Evolutionary conservation across 2,888 invertebrate genomes (phyloP), one percentile per base, ranked within the genome.

Genomic region (Lycocerus yunnanus): DNA sequence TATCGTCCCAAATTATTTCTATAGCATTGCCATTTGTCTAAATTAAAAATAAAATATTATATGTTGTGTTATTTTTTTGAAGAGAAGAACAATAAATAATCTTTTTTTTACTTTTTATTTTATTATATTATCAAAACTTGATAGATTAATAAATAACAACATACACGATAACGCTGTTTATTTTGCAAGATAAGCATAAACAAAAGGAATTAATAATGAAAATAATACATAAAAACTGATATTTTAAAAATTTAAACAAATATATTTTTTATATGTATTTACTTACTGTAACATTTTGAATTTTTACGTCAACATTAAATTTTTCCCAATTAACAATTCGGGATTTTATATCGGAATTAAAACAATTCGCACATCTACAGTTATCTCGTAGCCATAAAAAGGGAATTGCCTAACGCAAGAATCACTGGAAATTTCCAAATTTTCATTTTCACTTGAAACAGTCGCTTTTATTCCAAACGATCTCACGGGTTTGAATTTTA

Each of bases 381-480:
- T 93, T 93, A 83, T 94, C 94, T 78, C 94, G 86, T 58, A 94
- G 84, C 93, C 93, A 94, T 43, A 93, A 77, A 89, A 88, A 0
- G 94, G 93, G 81, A 90, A 93, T 15, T 60, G 58, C n/a, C 77
- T 72, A 11, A 20, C 59, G 6, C 13, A 1, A 1, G 14, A 15
- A 59, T 68, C 59, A 15, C 5, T 68, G 1, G 20, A 14, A 24
- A 68, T 60, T 24, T 68, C 68, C 20, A 68, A 68, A 24, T 24
- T 68, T 15, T 68, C 24, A 5, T 21, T 59, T 14, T 68, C 18
- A 4, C 59, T 24, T 1, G 59, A 68, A 60, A 68, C 3, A 1
- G 18, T 18, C 14, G 68, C 58, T 24, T 60, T 68, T 8, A 68
- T 21, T 59, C 68, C 59, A 60, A 59, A 18, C 2, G 15, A 15